Conservation (phyloP, 2,113 vertebrate genomes). For the Myotis lucifugus region DNA sequence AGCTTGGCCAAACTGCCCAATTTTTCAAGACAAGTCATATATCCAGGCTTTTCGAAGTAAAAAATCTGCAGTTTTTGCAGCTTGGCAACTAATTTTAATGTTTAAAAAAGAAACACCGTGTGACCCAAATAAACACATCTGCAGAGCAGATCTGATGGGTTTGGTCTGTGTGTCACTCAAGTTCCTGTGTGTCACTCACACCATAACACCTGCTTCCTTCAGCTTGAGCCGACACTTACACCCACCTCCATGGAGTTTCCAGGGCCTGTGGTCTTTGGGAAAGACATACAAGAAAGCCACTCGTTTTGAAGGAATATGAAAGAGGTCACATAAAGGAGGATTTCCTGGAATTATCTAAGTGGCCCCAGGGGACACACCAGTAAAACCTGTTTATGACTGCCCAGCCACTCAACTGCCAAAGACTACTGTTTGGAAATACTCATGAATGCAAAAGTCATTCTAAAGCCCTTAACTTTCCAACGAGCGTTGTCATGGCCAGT, state of each 20-base stretch:
- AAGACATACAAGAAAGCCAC: neutral
- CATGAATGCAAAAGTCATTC: neutral
- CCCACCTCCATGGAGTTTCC: neutral
- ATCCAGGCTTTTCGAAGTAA: neutral
- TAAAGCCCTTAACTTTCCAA: neutral
- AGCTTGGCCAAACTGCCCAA: neutral
- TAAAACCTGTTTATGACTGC: neutral
- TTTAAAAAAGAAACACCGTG: neutral
- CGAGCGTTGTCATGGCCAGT: neutral
- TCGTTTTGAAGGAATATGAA: neutral
- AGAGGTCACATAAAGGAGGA: neutral
- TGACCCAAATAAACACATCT: neutral
- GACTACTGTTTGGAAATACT: neutral
- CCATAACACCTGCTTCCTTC: neutral
- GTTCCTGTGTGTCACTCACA: too few species aligned
- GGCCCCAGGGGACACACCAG: neutral
- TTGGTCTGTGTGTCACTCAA: neutral
- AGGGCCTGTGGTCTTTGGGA: neutral
- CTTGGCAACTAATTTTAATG: neutral
- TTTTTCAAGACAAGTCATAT: neutral
- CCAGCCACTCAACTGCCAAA: neutral
- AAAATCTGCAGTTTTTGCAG: neutral
- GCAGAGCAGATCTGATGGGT: neutral
- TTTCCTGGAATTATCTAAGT: neutral
- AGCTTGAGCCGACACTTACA: neutral